Evolutionary conservation across 2,888 invertebrate species (phyloP).

Genomic region (Apodemia duryi): DNA sequence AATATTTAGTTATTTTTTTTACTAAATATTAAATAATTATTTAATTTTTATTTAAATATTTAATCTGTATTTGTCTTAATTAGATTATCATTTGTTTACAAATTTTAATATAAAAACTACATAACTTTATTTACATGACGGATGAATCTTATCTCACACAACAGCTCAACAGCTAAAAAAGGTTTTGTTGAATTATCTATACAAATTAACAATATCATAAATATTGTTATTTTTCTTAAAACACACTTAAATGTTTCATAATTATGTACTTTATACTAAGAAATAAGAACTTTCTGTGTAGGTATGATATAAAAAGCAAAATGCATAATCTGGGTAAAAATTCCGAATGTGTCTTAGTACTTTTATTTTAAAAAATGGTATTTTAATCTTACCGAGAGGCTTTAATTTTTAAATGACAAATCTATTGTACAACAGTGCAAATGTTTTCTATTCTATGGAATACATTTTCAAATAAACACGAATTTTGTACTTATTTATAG

Average conservation of each 20-base stretch:
- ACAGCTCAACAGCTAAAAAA: not conserved
- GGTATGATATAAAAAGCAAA: not conserved
- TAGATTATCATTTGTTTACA: not conserved
- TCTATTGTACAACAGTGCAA: not conserved
- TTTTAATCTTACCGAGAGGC: no score
- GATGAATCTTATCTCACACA: slow-evolving; percentile 10
- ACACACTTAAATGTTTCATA: not conserved
- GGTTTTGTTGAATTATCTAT: not conserved
- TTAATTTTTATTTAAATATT: no score
- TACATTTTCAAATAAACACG: not conserved
- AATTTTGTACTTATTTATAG: not conserved
- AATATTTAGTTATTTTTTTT: no score
- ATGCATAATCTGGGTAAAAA: not conserved
- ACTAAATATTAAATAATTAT: no score
- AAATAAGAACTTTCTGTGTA: not conserved
- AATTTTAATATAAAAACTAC: slow-evolving; percentile 9
- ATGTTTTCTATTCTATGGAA: not conserved
- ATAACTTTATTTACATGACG: slow-evolving; percentile 12
- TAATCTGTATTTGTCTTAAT: not conserved
- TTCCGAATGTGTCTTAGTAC: not conserved
- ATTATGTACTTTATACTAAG: not conserved
- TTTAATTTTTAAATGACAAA: no score
- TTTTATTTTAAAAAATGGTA: no score
- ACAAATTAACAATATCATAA: not conserved
- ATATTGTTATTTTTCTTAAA: not conserved